Evolutionary conservation across 1,140 invertebrate genomes (phyloP).

Genomic region (Heterodera schachtii): DNA sequence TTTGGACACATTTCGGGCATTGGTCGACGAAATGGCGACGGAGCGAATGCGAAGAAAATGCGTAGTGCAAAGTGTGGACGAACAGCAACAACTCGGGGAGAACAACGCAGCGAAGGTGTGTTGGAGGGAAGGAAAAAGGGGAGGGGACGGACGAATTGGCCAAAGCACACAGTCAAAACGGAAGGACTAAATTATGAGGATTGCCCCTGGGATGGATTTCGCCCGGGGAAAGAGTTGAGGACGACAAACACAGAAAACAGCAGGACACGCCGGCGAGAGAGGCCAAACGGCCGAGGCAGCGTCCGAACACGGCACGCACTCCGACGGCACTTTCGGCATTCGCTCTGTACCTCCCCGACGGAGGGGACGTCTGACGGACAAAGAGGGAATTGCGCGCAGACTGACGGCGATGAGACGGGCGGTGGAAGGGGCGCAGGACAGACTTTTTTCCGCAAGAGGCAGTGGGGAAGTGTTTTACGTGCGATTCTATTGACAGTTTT

Average conservation of each 20-base stretch:
- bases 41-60: constrained; percentile 25
- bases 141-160: not conserved
- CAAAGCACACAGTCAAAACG: no score
- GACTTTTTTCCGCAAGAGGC: not conserved
- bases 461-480: not conserved
- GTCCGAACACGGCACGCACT: constrained; percentile 21
- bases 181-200: no score
- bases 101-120: not conserved
- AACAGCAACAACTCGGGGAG: not conserved
- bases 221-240: no score
- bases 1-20: constrained; percentile 7
- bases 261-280: not conserved
- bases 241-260: not conserved
- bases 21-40: constrained; percentile 1
- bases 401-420: not conserved
- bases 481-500: not conserved
- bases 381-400: not conserved
- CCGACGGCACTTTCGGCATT: constrained; percentile 1
- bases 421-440: not conserved
- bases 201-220: no score
- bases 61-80: constrained; percentile 13
- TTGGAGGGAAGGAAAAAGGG: not conserved
- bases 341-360: constrained; percentile 9
- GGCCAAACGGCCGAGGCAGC: not conserved
- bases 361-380: constrained; percentile 11